Evolutionary conservation across 2,113 vertebrate species (phyloP), one percentile per base, ranked within the genome.

Genomic region (Neofelis nebulosa): DNA sequence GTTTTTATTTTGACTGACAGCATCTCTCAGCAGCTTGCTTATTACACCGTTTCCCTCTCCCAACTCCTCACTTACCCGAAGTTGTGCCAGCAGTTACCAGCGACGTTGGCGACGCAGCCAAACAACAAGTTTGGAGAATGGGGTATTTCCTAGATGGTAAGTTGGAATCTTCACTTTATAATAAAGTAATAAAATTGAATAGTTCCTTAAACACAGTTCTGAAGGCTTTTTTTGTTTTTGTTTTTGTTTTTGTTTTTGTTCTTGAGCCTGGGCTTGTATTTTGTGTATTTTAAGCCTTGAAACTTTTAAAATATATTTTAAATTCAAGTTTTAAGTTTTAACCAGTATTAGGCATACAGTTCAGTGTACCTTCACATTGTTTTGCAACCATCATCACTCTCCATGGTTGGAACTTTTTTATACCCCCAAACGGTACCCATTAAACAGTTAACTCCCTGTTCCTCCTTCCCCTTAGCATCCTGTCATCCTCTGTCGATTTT

Each of bases 1-100:
- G 10, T 96, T 97, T 50, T 91, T 97, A 19, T 95, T 97, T 7
- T 95, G 68, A 90, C 69, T 78, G 97, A 88, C 98, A 99, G 99
- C 99, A 8, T 99, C 99, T 97, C 99, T 99, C 9, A 99, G 99
- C 99, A 99, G 99, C 92, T 99, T 99, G 98, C 98, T 99, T 94
- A 99, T 99, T 98, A 99, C 99, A 65, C 99, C 99, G 0, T 99
- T 99, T 97, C 99, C 99, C 0, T 99, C 99, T 0, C 99, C 99
- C 50, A 99, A 99, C 97, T 99, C 99, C 38, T 99, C 99, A 3
- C 98, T 99, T 83, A 99, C 99, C 97, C 99, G 99, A 98, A 99
- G 99, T 98, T 99, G 99, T 99, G 99, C 99, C 3, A 99, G 99
- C 98, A 99, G 99, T 97, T 99, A 99, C 98, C 99, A 99, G 98